These are phyloP conservation scores for Papilio demoleus DNA, from an alignment of 2,888 invertebrate genomes.

Conservation along the genomic window DNA sequence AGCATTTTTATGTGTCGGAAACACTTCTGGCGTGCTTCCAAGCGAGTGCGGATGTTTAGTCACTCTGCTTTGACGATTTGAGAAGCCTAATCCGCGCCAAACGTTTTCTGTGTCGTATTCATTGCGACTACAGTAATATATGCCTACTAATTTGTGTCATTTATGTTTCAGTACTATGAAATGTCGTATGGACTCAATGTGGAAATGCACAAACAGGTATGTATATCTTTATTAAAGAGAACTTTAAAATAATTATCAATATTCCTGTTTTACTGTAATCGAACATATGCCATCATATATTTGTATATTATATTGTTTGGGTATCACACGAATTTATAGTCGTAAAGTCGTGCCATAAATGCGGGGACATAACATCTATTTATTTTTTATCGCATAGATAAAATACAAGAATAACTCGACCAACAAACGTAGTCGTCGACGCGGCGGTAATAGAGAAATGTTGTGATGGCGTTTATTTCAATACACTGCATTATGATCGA, in stretches of 20 bases:
- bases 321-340: slow-evolving; percentile 20
- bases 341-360: not conserved
- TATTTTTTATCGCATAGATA: slow-evolving; percentile 20
- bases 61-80: slow-evolving; percentile 78
- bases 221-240: slow-evolving; percentile 58
- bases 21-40: slow-evolving; percentile 79
- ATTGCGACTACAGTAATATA: slow-evolving; percentile 54
- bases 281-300: no score
- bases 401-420: slow-evolving; percentile 50
- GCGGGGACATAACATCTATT: slow-evolving; percentile 9
- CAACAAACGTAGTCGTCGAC: slow-evolving; percentile 48
- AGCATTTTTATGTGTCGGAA: slow-evolving; percentile 82
- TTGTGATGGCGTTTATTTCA: slow-evolving; percentile 71
- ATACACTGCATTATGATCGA: slow-evolving; percentile 67
- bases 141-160: slow-evolving; percentile 63
- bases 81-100: slow-evolving; percentile 80
- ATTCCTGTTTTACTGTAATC: no score
- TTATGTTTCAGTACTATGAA: slow-evolving; percentile 96
- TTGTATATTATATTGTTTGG: no score
- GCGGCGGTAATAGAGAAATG: slow-evolving; percentile 55
- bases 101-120: slow-evolving; percentile 70
- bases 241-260: no score
- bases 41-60: slow-evolving; percentile 80
- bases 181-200: slow-evolving; percentile 99
- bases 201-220: slow-evolving; percentile 99